Percentiles rank a stretch among this genome's conserved stretches.
Evolutionary conservation across 2,888 invertebrate species (phyloP).

Genomic region (Hemicrepidius hirtus): DNA sequence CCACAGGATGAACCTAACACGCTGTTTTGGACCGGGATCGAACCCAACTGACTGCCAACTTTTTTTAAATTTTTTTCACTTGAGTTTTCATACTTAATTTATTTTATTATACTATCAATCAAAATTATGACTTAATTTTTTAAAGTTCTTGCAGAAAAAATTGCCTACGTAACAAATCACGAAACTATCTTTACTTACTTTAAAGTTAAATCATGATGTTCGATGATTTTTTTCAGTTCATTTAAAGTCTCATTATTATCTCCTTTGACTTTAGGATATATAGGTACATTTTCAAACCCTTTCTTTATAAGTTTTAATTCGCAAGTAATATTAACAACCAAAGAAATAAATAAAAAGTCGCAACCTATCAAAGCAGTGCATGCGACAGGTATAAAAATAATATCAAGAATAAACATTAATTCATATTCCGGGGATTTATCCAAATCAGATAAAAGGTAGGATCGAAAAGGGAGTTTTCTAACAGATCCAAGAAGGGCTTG

Average conservation of each 20-base stretch:
- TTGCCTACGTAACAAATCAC: too few species aligned
- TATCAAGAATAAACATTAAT: background rate
- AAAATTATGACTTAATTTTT: too few species aligned
- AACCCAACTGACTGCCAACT: too few species aligned
- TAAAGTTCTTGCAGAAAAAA: too few species aligned
- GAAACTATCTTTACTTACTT: conserved; percentile 38
- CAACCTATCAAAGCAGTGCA: background rate
- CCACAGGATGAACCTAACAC: too few species aligned
- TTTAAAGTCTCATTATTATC: conserved; percentile 27
- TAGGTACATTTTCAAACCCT: conserved; percentile 8
- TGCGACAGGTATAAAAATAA: background rate
- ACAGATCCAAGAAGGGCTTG: too few species aligned
- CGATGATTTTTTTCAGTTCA: conserved; percentile 37
- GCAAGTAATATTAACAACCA: background rate
- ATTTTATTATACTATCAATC: too few species aligned
- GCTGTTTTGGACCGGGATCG: too few species aligned
- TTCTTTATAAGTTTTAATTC: conserved; percentile 1
- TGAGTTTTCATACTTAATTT: background rate
- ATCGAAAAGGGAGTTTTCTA: too few species aligned
- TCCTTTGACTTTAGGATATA: background rate
- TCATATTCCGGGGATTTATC: background rate
- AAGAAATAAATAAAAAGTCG: conserved; percentile 10
- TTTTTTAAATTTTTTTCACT: too few species aligned
- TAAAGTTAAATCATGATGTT: conserved; percentile 43
- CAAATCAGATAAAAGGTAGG: background rate